These are phyloP conservation scores for Pterocles burchelli DNA, from an alignment of 2,113 vertebrate species.

Conservation along the genomic window DNA sequence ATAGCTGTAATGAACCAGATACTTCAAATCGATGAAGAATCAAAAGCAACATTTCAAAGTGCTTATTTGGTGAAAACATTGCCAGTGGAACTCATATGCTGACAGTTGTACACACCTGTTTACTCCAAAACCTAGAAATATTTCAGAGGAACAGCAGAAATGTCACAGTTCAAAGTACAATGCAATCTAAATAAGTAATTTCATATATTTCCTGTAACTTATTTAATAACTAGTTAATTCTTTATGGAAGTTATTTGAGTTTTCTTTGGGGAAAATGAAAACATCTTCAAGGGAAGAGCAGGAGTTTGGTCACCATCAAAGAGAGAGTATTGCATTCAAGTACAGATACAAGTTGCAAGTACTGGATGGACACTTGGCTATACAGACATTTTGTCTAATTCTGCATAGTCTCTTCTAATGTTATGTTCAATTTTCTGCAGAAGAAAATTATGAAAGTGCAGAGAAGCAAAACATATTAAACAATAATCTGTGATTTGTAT, in stretches of 20 bases:
- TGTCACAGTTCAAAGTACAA: neutral
- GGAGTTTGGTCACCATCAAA: neutral
- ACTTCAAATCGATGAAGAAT: neutral
- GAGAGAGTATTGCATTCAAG: neutral
- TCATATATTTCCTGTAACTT: neutral
- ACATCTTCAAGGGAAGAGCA: neutral
- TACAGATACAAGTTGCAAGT: neutral
- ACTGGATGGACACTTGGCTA: neutral
- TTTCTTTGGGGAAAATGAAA: neutral
- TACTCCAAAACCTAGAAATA: neutral
- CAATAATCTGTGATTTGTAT: neutral
- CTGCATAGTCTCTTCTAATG: neutral
- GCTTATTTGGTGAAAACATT: neutral
- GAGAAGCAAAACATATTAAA: neutral
- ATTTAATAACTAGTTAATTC: neutral
- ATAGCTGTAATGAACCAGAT: neutral
- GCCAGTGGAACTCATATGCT: neutral
- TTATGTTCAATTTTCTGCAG: neutral
- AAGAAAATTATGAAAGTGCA: neutral
- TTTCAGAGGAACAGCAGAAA: neutral
- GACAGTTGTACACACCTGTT: accelerated
- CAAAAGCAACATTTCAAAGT: neutral
- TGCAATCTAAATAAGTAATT: neutral
- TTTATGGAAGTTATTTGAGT: neutral
- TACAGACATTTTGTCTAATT: neutral